Evolutionary conservation across 2,113 vertebrate species (phyloP), one percentile per base, ranked within the genome.

Genomic region (Deroptyus accipitrinus): DNA sequence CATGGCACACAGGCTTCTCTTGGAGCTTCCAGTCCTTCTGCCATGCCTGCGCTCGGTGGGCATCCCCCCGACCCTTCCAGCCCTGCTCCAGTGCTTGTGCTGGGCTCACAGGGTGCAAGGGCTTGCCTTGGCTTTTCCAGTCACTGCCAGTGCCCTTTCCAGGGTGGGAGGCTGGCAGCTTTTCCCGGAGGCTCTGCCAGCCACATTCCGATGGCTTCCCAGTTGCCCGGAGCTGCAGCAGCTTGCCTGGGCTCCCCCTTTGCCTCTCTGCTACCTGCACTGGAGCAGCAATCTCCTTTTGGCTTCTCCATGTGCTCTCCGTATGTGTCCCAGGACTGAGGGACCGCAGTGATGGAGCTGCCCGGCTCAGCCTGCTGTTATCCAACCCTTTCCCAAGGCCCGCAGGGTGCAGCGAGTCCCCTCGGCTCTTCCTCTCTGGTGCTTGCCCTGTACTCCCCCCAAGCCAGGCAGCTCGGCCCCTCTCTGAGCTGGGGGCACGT

Each of bases 71-170:
- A 41, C 76, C 70, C 73, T 49, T 95, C 67, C 89, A 82, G 51
- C 92, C 75, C 54, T 92, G 79, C 61, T 94, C 90, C 25, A n/a
- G 82, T 0, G 70, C 51, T 22, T 27, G 92, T 20, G 91, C 42
- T 1, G 76, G 85, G 63, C 91, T 95, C 3, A 3, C 27, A 5
- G 96, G 88, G 66, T 10, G 48, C 83, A 95, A 68, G 22, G 94
- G 96, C 22, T 97, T 97, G 41, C 94, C 95, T 49, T 22, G 83
- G 48, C 96, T 91, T 83, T 95, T 97, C 10, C 74, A 72, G 37
- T 95, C 94, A 57, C 49, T 81, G 59, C 62, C 6, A 3, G 75
- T 18, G 13, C 79, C 55, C 35, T 84, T 97, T 17, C 76, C 5
- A 0, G 54, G 12, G 3, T 74, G 90, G 25, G 95, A 83, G 70